Evolutionary conservation across 2,797 vertebrate species (phyloP), one percentile per base, ranked within the genome.

Genomic region (Danio choprae): DNA sequence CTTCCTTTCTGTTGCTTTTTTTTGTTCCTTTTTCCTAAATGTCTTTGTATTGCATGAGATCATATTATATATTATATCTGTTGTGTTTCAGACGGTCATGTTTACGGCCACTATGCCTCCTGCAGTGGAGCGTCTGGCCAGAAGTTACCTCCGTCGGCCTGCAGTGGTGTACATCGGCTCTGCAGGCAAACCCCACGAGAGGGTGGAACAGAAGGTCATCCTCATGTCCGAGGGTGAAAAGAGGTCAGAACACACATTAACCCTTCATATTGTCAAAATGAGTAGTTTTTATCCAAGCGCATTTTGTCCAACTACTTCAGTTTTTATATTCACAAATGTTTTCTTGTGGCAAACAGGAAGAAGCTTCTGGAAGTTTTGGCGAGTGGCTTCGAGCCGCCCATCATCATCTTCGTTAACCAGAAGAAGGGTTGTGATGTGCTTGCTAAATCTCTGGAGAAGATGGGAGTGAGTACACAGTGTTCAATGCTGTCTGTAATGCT

Each of bases 321-420:
- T 2, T 43, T 40, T 36, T 59, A 29, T n/a, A 29, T 5, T 65
- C 6, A 7, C 48, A 7, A 5, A 16, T 36, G 65, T 63, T 48
- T 12, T 22, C n/a, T 9, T 75, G 29, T 62, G 18, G 59, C 38
- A 13, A 60, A 79, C 90, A 99, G 98, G 94, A 99, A 99, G 94
- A 99, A 97, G 92, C 92, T 99, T 77, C 83, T 99, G 87, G 95
- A 96, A 79, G 97, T 98, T 82, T 89, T 99, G 91, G 91, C 96
- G 0, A 94, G 94, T 59, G 98, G 97, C 70, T 99, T 99, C 51
- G 97, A 99, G 87, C 98, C 98, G 0, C 98, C 98, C 64, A 99
- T 99, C 90, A 99, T 99, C 89, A 99, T 99, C 88, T 99, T 99
- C 0, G 97, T 99, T 94, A 99, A 99, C 92, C 98, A 99, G 90